Evolutionary conservation across 53 echinoderm and acorn worm species (phyloP).

Genomic region (Henricia sp.): DNA sequence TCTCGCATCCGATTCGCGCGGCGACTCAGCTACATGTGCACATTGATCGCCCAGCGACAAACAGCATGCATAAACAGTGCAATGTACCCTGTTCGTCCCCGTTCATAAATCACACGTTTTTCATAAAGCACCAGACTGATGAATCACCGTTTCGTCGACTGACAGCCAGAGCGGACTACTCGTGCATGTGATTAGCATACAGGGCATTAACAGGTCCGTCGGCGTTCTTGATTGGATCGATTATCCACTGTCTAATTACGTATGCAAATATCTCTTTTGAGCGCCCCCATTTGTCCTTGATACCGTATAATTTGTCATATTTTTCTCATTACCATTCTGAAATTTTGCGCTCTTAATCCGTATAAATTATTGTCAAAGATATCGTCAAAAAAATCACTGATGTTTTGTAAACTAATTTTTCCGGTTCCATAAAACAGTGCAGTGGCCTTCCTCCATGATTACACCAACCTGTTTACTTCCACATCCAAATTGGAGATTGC

Average conservation of each 20-base stretch:
- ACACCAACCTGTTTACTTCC: no score
- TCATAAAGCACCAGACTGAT: conserved; percentile 13
- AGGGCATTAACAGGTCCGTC: not conserved
- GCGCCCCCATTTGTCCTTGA: no score
- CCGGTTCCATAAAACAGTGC: no score
- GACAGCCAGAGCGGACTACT: conserved; percentile 30
- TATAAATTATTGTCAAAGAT: no score
- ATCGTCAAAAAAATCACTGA: no score
- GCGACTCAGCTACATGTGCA: conserved; percentile 24
- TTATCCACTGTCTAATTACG: not conserved
- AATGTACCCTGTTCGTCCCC: not conserved
- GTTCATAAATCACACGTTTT: not conserved
- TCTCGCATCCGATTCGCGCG: conserved; percentile 23
- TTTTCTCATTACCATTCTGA: no score
- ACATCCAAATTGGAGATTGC: no score
- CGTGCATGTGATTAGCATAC: conserved; percentile 34
- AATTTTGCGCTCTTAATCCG: no score
- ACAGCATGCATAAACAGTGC: conserved; percentile 14
- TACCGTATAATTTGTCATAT: no score
- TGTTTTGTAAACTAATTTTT: no score
- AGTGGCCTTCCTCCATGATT: no score
- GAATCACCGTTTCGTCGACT: conserved; percentile 3
- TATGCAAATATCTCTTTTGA: conserved; percentile 1
- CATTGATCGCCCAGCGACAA: not conserved
- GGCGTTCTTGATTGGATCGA: conserved; percentile 15